Conservation (phyloP, 2,888 invertebrate species). For the Muscina levida region DNA sequence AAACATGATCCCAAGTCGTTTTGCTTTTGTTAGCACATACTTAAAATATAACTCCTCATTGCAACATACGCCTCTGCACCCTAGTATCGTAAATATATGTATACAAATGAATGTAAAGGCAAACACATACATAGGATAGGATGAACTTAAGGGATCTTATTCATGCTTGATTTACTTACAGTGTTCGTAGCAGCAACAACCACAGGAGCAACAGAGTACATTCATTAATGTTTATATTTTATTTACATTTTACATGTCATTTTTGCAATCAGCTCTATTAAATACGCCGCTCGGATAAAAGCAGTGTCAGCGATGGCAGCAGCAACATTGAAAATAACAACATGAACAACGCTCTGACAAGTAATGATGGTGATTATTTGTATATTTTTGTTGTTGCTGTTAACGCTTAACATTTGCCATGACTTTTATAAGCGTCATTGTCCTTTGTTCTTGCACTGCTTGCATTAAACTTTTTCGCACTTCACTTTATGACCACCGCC, state of each 20-base stretch:
- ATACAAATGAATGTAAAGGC: too few relatives aligned
- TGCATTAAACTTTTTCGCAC: neutral
- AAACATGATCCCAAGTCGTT: too few relatives aligned
- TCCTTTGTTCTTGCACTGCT: too few relatives aligned
- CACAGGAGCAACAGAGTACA: conserved; percentile 9
- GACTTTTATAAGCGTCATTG: neutral
- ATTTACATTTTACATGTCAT: conserved; percentile 43
- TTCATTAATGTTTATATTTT: conserved; percentile 30
- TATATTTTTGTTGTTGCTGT: neutral
- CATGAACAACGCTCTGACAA: too few relatives aligned
- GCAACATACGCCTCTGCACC: too few relatives aligned
- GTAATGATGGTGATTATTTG: neutral
- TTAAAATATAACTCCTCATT: too few relatives aligned
- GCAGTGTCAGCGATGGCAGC: neutral
- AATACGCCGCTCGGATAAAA: neutral
- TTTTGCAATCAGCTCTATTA: conserved; percentile 28
- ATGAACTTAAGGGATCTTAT: conserved; percentile 36
- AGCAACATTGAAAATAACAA: neutral
- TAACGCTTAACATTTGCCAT: neutral
- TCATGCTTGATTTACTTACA: conserved; percentile 42
- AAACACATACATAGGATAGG: conserved; percentile 1
- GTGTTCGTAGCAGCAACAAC: neutral
- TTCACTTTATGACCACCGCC: neutral
- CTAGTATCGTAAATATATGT: too few relatives aligned
- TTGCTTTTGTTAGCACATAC: too few relatives aligned